These are phyloP conservation scores for Pandion haliaetus DNA, from an alignment of 2,113 vertebrate genomes.

Conservation along the genomic window DNA sequence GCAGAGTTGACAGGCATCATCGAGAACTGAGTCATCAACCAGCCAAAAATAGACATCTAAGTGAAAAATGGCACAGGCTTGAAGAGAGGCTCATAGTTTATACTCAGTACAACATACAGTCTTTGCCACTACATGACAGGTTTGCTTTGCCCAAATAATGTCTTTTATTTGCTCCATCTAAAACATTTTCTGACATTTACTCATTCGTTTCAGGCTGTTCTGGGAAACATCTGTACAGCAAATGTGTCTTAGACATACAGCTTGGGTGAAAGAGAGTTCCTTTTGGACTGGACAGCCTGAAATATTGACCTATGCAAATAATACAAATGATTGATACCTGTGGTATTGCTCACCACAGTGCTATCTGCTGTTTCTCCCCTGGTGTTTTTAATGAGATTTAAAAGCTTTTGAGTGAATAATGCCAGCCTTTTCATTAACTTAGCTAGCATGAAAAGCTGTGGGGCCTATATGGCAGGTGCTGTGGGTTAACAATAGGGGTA, in stretches of 20 bases:
- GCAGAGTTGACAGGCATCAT: background rate
- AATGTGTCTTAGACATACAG: constrained; percentile 60
- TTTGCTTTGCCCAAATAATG: background rate
- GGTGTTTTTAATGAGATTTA: constrained; percentile 29
- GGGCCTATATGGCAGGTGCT: constrained; percentile 51
- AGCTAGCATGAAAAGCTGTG: constrained; percentile 34
- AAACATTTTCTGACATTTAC: constrained; percentile 46
- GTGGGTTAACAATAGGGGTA: constrained; percentile 48
- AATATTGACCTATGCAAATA: constrained; percentile 59
- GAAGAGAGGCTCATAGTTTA: background rate
- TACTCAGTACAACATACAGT: background rate
- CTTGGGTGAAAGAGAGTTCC: constrained; percentile 61
- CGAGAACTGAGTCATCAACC: background rate
- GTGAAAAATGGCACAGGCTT: background rate
- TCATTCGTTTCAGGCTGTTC: constrained; percentile 33
- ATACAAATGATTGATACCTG: constrained; percentile 47
- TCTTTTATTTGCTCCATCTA: constrained; percentile 31
- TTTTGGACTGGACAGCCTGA: constrained; percentile 46
- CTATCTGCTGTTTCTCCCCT: constrained; percentile 21
- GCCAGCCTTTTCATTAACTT: constrained; percentile 41
- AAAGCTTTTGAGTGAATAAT: constrained; percentile 14
- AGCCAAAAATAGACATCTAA: background rate
- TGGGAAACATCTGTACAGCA: constrained; percentile 72
- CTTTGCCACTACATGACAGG: background rate
- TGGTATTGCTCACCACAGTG: constrained; percentile 9